phyloP scores from a whole-genome alignment of 2,797 vertebrate genomes.

The Meda fulgida region DNA sequence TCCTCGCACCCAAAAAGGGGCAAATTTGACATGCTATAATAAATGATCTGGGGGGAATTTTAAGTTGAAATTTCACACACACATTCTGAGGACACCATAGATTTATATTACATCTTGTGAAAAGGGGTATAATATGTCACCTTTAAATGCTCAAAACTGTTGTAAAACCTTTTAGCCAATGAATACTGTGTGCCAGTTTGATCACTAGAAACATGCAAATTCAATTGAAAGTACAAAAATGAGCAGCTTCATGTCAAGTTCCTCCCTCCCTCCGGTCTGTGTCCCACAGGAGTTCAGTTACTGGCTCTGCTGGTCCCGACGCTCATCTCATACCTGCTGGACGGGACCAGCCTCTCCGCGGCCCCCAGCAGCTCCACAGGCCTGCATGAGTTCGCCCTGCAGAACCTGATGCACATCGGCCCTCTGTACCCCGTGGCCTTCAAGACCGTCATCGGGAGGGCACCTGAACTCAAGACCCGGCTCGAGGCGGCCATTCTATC shows the following conservation, averaged over 20 bases:
- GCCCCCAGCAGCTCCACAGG: slow-evolving; percentile 85
- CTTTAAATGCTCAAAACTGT: too few species aligned
- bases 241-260: neutral
- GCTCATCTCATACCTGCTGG: slow-evolving; percentile 94
- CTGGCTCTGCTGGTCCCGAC: slow-evolving; percentile 95
- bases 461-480: slow-evolving; percentile 93
- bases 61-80: too few species aligned
- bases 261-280: neutral
- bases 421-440: slow-evolving; percentile 96
- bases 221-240: neutral
- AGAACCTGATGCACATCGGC: slow-evolving; percentile 96
- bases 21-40: too few species aligned
- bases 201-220: neutral
- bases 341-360: slow-evolving; percentile 88
- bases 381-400: slow-evolving; percentile 96
- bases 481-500: slow-evolving; percentile 94
- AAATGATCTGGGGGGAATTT: too few species aligned
- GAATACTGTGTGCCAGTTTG: neutral
- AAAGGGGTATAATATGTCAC: too few species aligned
- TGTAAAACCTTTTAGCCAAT: neutral
- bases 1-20: too few species aligned
- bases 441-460: slow-evolving; percentile 94
- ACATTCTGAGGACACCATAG: too few species aligned
- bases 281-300: slow-evolving; percentile 86
- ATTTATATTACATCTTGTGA: too few species aligned